Evolutionary conservation across 1,140 invertebrate genomes (phyloP).

Genomic region (Heliconius himera): DNA sequence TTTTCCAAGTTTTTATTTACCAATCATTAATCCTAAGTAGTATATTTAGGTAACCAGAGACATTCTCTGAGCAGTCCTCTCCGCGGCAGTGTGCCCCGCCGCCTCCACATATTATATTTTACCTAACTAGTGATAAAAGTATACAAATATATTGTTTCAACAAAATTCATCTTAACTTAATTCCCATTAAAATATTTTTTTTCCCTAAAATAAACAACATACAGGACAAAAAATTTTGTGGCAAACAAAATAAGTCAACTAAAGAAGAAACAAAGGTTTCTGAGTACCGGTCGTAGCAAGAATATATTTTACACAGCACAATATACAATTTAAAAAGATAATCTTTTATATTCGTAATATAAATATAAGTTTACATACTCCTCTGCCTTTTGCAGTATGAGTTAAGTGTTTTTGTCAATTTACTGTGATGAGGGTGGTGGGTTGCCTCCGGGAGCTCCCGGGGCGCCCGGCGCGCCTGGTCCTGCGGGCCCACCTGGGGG

Average conservation of each 20-base stretch:
- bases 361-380: slow-evolving; percentile 5
- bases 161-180: background rate
- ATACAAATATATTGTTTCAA: background rate
- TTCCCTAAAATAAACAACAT: background rate
- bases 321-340: slow-evolving; percentile 23
- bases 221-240: background rate
- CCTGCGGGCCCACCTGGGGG: slow-evolving; percentile 44
- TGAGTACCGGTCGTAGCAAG: slow-evolving; percentile 1
- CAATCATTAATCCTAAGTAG: slow-evolving; percentile 53
- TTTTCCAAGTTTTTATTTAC: slow-evolving; percentile 55
- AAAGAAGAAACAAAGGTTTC: background rate
- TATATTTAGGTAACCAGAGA: slow-evolving; percentile 41
- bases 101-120: slow-evolving; percentile 19
- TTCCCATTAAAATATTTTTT: background rate
- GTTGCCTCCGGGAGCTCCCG: slow-evolving; percentile 38
- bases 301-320: slow-evolving; percentile 25
- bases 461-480: background rate
- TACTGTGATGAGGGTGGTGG: slow-evolving; percentile 45
- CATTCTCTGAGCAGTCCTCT: slow-evolving; percentile 1
- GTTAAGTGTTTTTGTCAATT: background rate
- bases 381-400: background rate
- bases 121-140: slow-evolving; percentile 25
- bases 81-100: background rate
- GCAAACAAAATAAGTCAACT: background rate
- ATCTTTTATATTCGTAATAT: slow-evolving; percentile 11